Base-by-base conservation (phyloP, 2,888 invertebrate genomes). In the Protophormia terraenovae region DNA sequence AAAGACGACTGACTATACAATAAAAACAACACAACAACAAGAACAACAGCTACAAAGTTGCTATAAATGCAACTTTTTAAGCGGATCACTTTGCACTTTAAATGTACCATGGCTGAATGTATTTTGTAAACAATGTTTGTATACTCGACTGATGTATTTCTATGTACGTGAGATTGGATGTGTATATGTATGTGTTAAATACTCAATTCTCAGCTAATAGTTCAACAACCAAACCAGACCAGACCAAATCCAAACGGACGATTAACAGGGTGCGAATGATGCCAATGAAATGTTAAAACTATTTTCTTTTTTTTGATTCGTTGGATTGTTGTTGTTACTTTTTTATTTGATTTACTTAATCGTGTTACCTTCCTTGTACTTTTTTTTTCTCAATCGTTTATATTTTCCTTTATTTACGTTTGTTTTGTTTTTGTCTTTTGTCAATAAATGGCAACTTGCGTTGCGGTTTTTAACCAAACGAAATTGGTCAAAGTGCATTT, bases 401-500 rank as follows among this genome's bases (percentile, higher is more conserved):
- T 24, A 16, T 64, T 53, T 55, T 47, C n/a, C n/a, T 72, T 38
- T 71, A n/a, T 60, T 60, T 38, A 35, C n/a, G 35, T 69, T 41
- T 50, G 50, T 27, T 72, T 77, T 83, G 29, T 55, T 79, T 35
- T 67, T 77, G 58, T 62, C 67, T 80, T 78, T 76, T 76, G 81
- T 85, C 81, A 85, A 85, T 81, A 85, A 81, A 85, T 55, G 69
- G 73, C 81, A 85, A 83, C 86, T 86, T 86, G 83, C 83, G 73
- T 73, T 86, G 86, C 86, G 86, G 86, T 86, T 86, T 80, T 77
- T 64, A 69, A 84, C 69, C 79, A 80, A 76, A 80, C 58, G 64
- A 84, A 83, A 86, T 83, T 80, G 83, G 83, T 86, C 86, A 86
- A 86, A 86, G 86, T 84, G 84, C 84, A 84, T 81, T 78, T 78